Base-by-base conservation (phyloP, 2,113 vertebrate genomes). In the Sander lucioperca region DNA sequence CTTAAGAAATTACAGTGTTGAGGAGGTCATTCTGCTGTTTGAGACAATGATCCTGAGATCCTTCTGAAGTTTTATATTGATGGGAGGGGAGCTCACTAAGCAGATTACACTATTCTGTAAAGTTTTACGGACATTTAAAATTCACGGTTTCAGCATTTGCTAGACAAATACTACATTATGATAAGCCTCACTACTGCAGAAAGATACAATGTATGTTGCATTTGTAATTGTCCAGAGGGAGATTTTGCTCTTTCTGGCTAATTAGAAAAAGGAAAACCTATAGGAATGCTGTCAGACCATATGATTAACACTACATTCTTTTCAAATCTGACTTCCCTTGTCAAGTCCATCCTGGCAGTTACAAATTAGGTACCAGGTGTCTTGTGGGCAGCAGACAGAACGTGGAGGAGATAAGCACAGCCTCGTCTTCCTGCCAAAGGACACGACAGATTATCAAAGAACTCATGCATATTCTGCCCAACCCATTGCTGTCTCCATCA, bases 331-430 rank as follows among this genome's bases (percentile, higher is more conserved):
- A 68, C 61, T 85, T 77, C 50, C 33, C 70, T 68, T 76, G 87
- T 88, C 85, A 86, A 67, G 80, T 75, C 79, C 64, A 30, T 65
- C 23, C 45, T 88, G 79, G 82, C 80, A 84, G 79, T 57, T 83
- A 90, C 79, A 86, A 91, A 93, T 91, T 79, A 85, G 85, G 73
- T 82, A 84, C 79, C 91, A 88, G 88, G 83, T 90, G 80, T 89
- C 80, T 81, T 73, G 81, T 88, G 84, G 83, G 74, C 67, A 82
- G 74, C 75, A 33, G 83, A 81, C 72, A 74, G 79, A 84, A 87
- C 81, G 84, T 8, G 67, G 23, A 77, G 74, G 27, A 80, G 89
- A 92, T 91, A 90, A 92, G 83, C 61, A 36, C 21, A 27, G 78
- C 70, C 74, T 74, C 33, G 75, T 83, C 73, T 72, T 65, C 21